These are phyloP conservation scores for Aphis craccivora DNA, from an alignment of 1,140 invertebrate genomes.

Conservation along the genomic window DNA sequence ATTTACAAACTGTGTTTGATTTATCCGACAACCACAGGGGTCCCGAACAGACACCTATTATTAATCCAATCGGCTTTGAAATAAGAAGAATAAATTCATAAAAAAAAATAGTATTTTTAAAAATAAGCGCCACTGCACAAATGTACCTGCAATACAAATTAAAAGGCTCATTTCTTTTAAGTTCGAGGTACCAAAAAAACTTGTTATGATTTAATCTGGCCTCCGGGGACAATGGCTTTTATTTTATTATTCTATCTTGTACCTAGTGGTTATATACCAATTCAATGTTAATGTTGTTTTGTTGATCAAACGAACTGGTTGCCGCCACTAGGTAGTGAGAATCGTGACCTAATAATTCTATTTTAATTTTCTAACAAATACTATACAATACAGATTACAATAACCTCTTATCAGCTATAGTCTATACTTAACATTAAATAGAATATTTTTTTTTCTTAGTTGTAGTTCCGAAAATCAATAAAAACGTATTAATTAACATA, in stretches of 20 bases:
- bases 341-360: conserved; percentile 56
- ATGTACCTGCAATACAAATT: conserved; percentile 39
- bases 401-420: conserved; percentile 5
- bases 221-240: conserved; percentile 54
- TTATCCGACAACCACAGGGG: conserved; percentile 55
- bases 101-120: conserved; percentile 30
- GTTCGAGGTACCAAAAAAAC: conserved; percentile 45
- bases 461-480: not conserved
- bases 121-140: conserved; percentile 3
- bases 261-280: conserved; percentile 55
- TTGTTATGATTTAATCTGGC: conserved; percentile 55
- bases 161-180: conserved; percentile 47
- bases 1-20: conserved; percentile 33
- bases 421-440: not conserved
- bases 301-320: conserved; percentile 52
- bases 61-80: conserved; percentile 22
- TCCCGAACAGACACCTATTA: conserved; percentile 38
- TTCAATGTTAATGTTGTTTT: conserved; percentile 51
- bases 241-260: conserved; percentile 51
- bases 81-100: conserved; percentile 35
- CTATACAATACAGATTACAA: not conserved
- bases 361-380: not conserved
- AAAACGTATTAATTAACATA: not conserved
- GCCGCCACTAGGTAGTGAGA: conserved; percentile 28
- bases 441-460: not conserved